These are phyloP conservation scores for Liposcelis brunnea DNA, from an alignment of 2,888 invertebrate species.

Conservation along the genomic window DNA sequence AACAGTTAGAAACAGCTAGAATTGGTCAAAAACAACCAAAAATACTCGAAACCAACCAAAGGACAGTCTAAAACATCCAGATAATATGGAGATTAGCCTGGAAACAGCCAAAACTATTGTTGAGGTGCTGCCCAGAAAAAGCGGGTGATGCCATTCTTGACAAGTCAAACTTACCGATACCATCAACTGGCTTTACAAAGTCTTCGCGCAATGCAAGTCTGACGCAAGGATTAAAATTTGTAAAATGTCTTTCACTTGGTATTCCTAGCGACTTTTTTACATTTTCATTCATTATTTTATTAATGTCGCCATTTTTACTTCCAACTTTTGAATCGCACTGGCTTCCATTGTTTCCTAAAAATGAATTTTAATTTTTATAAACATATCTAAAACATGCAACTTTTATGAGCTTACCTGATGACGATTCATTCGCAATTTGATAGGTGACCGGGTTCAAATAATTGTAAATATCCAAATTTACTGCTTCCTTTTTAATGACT, in stretches of 20 bases:
- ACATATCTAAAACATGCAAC: too few species aligned
- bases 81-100: too few species aligned
- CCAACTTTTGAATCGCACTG: slow-evolving; percentile 24
- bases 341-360: slow-evolving; percentile 27
- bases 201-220: slow-evolving; percentile 42
- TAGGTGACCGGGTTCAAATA: too few species aligned
- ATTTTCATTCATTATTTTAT: slow-evolving; percentile 50
- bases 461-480: slow-evolving; percentile 64
- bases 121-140: background rate
- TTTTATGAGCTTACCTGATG: too few species aligned
- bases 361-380: too few species aligned
- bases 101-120: too few species aligned
- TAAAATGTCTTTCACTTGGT: slow-evolving; percentile 48
- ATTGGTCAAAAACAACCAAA: too few species aligned
- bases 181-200: slow-evolving; percentile 66
- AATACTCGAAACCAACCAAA: too few species aligned
- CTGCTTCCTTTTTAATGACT: slow-evolving; percentile 42
- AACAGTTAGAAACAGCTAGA: too few species aligned
- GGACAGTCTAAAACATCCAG: too few species aligned
- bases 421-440: too few species aligned
- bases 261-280: too few species aligned
- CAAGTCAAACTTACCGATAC: slow-evolving; percentile 36
- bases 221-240: slow-evolving; percentile 41
- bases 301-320: slow-evolving; percentile 23
- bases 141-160: background rate